These are phyloP conservation scores for Cassiopea xamachana DNA, from an alignment of 30 jellyfish, hydroid and myxozoan species.

Conservation along the genomic window DNA sequence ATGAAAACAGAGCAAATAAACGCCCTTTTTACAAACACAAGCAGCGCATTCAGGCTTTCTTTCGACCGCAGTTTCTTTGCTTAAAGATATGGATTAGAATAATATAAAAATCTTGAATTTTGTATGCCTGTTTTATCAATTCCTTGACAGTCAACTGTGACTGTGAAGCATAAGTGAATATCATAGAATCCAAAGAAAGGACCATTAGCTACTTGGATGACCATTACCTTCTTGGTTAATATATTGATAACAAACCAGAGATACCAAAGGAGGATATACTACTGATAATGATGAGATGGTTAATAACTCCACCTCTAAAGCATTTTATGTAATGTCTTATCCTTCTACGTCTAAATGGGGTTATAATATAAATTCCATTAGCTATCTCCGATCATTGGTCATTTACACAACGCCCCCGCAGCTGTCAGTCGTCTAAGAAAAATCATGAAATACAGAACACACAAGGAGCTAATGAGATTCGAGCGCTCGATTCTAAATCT, in stretches of 20 bases:
- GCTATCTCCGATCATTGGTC: too few species aligned
- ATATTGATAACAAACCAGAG: too few species aligned
- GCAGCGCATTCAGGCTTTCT: not conserved
- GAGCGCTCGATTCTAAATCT: not conserved
- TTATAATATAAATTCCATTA: too few species aligned
- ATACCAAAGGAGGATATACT: too few species aligned
- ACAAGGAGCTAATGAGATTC: not conserved
- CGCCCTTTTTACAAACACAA: not conserved
- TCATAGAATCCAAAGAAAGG: too few species aligned
- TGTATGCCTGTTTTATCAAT: not conserved
- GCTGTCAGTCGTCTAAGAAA: not conserved
- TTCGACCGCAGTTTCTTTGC: constrained; percentile 4
- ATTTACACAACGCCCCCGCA: not conserved
- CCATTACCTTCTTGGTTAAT: too few species aligned
- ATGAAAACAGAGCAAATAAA: not conserved
- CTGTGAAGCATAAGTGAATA: not conserved
- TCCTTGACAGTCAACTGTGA: not conserved
- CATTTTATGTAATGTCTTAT: too few species aligned
- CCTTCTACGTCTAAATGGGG: too few species aligned
- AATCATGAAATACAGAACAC: not conserved
- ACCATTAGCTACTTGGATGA: too few species aligned
- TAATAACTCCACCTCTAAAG: too few species aligned
- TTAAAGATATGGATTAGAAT: not conserved
- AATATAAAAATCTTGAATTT: not conserved
- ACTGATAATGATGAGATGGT: too few species aligned